A percentile compares a stretch with the other conserved stretches of the same genome.
Conservation (phyloP, 2,888 invertebrate genomes). For the Meandrusa payeni region DNA sequence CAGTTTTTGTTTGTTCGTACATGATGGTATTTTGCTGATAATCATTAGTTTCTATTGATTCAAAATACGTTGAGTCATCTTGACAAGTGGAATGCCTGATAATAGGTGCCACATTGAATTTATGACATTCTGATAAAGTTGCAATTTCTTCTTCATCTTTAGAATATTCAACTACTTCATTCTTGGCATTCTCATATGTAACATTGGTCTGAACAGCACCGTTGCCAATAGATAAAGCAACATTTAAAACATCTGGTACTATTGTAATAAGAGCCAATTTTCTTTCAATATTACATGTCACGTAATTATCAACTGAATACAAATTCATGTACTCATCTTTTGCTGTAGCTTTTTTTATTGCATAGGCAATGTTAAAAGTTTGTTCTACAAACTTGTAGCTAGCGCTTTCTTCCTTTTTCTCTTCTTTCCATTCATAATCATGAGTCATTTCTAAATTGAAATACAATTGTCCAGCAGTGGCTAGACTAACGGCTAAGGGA, state of each 20-base stretch:
- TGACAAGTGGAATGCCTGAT: too few relatives aligned
- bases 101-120: too few relatives aligned
- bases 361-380: not conserved
- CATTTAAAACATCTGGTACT: conserved; percentile 1
- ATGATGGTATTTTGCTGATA: too few relatives aligned
- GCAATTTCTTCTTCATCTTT: too few relatives aligned
- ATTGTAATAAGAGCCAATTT: not conserved
- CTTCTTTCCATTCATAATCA: not conserved
- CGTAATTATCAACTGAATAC: not conserved
- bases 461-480: not conserved
- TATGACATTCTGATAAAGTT: not conserved
- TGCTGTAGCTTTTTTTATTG: not conserved
- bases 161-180: not conserved
- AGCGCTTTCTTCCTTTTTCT: not conserved
- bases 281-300: not conserved
- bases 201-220: not conserved
- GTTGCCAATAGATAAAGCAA: not conserved
- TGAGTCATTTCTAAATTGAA: not conserved
- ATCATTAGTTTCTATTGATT: too few relatives aligned
- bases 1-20: too few relatives aligned
- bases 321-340: not conserved
- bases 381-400: not conserved
- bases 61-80: too few relatives aligned
- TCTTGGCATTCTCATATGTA: not conserved
- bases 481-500: not conserved